Percentiles rank a stretch among this genome's conserved stretches.
Conservation (phyloP, 1,140 invertebrate species). For the Bombyx mandarina region DNA sequence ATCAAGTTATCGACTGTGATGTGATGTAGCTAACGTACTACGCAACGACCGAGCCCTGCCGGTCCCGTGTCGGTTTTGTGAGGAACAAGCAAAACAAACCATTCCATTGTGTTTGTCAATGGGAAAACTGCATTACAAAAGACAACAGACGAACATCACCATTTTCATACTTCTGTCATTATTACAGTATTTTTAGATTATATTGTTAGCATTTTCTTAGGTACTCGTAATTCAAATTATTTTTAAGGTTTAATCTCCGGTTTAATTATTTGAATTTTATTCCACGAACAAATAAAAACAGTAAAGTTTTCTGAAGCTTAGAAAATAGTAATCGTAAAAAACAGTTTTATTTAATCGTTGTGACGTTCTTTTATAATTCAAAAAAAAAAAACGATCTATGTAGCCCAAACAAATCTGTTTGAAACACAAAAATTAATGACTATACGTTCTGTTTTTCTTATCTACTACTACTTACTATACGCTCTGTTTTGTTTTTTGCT, state of each 20-base stretch:
- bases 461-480: no score
- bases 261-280: neutral
- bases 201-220: neutral
- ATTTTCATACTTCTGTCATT: conserved; percentile 18
- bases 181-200: conserved; percentile 2
- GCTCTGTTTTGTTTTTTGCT: no score
- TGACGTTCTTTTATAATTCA: no score
- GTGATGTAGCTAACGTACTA: conserved; percentile 11
- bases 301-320: neutral
- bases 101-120: conserved; percentile 49
- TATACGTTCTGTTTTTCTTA: no score
- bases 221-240: neutral
- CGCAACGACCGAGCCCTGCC: conserved; percentile 24
- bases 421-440: neutral
- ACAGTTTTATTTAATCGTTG: conserved; percentile 28
- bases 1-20: conserved; percentile 40
- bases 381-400: conserved; percentile 15
- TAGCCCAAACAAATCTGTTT: neutral
- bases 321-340: conserved; percentile 11
- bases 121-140: conserved; percentile 58
- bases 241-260: neutral
- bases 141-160: conserved; percentile 29
- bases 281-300: neutral
- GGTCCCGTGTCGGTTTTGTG: conserved; percentile 20
- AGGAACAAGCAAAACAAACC: conserved; percentile 45